A percentile compares a stretch with the other conserved stretches of the same genome.
phyloP scores from a whole-genome alignment of 1,140 invertebrate genomes.

The Platyura marginata region DNA sequence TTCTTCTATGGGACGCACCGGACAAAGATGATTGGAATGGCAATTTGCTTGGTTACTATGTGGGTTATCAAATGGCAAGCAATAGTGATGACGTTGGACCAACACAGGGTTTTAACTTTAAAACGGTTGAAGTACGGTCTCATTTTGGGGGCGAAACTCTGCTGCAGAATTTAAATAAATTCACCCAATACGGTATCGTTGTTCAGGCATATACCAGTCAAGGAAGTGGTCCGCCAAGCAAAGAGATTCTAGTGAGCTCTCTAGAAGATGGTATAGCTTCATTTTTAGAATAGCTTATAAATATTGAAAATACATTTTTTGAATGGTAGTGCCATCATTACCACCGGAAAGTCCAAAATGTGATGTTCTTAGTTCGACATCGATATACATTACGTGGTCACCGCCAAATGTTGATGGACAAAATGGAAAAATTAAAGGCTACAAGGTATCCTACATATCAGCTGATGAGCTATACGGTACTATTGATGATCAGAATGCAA shows the following conservation, averaged over 20 bases:
- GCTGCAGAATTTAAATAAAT: constrained; percentile 57
- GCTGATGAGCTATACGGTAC: constrained; percentile 50
- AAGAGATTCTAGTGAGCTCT: constrained; percentile 62
- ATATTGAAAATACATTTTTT: neutral
- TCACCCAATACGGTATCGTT: constrained; percentile 71
- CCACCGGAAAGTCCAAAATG: constrained; percentile 64
- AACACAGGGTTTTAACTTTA: constrained; percentile 40
- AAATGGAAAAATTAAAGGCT: constrained; percentile 75
- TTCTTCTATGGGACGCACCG: constrained; percentile 79
- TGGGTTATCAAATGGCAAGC: constrained; percentile 62
- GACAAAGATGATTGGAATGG: constrained; percentile 77
- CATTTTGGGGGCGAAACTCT: constrained; percentile 43
- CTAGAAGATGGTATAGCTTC: constrained; percentile 63
- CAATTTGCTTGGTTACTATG: constrained; percentile 79
- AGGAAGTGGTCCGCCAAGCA: constrained; percentile 72
- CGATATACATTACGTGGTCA: constrained; percentile 72
- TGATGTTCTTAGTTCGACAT: constrained; percentile 58
- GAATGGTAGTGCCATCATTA: constrained; percentile 46
- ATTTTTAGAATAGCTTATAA: neutral
- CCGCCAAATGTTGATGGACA: constrained; percentile 59
- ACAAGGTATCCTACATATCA: constrained; percentile 63
- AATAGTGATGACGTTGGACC: constrained; percentile 21
- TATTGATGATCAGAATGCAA: constrained; percentile 12
- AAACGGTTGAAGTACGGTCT: constrained; percentile 46
- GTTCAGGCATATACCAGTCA: constrained; percentile 86